These are phyloP conservation scores for Tubiluchus corallicola DNA, from an alignment of 2,888 invertebrate genomes.

Conservation along the genomic window DNA sequence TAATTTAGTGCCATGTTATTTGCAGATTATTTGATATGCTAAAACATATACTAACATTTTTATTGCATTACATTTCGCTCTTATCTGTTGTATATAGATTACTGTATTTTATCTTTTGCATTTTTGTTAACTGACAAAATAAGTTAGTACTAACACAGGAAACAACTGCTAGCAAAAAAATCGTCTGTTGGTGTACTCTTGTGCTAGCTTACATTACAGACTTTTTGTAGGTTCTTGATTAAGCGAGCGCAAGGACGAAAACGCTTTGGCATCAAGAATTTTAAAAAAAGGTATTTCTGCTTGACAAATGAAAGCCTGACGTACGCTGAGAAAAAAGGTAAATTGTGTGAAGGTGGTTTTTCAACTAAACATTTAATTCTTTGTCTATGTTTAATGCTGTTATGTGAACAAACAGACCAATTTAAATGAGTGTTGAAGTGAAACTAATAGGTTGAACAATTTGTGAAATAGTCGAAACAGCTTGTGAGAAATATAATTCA, in stretches of 20 bases:
- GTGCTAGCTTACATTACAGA: neutral
- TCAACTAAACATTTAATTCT: neutral
- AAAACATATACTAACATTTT: constrained; percentile 6
- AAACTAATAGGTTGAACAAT: no score
- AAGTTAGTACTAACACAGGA: no score
- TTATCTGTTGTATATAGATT: neutral
- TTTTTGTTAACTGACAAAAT: no score
- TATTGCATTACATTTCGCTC: constrained; percentile 6
- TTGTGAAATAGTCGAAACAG: no score
- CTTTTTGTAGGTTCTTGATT: constrained; percentile 53
- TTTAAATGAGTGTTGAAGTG: no score
- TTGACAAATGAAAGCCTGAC: constrained; percentile 57
- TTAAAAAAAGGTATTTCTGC: constrained; percentile 70
- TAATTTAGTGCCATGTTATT: no score
- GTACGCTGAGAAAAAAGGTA: constrained; percentile 45
- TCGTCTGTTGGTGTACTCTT: no score
- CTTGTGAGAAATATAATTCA: no score
- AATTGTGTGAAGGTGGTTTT: constrained; percentile 9
- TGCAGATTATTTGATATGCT: no score
- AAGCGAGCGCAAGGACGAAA: constrained; percentile 71
- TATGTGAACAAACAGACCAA: constrained; percentile 4
- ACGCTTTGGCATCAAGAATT: constrained; percentile 51
- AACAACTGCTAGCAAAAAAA: no score
- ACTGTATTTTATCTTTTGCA: neutral
- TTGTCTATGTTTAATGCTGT: neutral